Base-by-base conservation (phyloP, 1,140 invertebrate species). In the Megalopta genalis region DNA sequence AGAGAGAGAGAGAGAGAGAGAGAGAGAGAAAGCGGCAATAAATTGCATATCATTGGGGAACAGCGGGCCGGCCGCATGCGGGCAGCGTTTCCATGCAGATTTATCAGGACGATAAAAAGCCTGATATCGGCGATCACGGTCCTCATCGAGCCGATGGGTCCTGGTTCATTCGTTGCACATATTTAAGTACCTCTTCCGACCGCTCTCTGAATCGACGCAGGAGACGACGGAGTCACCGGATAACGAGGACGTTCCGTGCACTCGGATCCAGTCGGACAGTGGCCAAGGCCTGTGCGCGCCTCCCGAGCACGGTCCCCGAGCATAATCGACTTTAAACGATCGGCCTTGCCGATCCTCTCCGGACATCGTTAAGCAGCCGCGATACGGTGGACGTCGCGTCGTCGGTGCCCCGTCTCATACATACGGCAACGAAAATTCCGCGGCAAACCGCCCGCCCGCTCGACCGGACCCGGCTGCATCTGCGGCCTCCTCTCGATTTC, bases 311-410 rank as follows among this genome's bases (percentile, higher is more conserved):
- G 32, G 46, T 82, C 74, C 27, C 73, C 73, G 57, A 79, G 74
- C 27, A 82, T 86, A 86, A 86, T 86, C 84, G 84, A 86, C 84
- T 86, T 86, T 86, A 86, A 86, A 86, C 84, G 83, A 86, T 86
- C 80, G 80, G 74, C 83, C 83, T 85, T 82, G 79, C 75, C 79
- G 83, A 77, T 84, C 67, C 62, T 65, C 66, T 76, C n/a, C n/a
- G 83, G 68, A 65, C 83, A 77, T 86, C 84, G 84, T 86, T 86
- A 86, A 66, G 79, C 84, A 63, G 42, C 59, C 69, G 64, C 71
- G 71, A 72, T 78, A 71, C 70, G 62, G 77, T 1, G 42, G 59
- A 76, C 25, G 69, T 80, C 68, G n/a, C 73, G 70, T 67, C 32
- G 32, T 32, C 32, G 32, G 4, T 32, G 32, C 10, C 32, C 52